These are phyloP conservation scores for Apotomis turbidana DNA, from an alignment of 2,888 invertebrate species.

Conservation along the genomic window DNA sequence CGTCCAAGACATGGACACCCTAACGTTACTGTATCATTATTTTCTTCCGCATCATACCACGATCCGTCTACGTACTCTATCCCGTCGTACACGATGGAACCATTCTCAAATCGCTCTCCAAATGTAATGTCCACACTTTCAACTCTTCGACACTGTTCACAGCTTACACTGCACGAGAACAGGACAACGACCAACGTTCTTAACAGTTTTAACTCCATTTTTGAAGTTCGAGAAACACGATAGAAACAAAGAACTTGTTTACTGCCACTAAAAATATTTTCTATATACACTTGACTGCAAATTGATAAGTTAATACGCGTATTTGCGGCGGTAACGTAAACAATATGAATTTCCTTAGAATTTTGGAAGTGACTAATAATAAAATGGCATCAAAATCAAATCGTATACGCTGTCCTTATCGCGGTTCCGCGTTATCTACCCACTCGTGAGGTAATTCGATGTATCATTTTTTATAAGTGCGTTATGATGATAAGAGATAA, in stretches of 20 bases:
- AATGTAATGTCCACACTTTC: constrained; percentile 69
- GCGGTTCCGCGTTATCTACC: constrained; percentile 64
- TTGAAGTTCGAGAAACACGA: background rate
- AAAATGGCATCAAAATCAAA: constrained; percentile 53
- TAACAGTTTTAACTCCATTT: constrained; percentile 51
- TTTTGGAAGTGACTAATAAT: constrained; percentile 47
- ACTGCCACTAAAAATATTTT: constrained; percentile 14
- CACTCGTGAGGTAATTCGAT: constrained; percentile 72
- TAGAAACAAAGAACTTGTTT: constrained; percentile 19
- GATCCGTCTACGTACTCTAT: constrained; percentile 60
- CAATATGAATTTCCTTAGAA: constrained; percentile 42
- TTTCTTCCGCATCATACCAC: constrained; percentile 63
- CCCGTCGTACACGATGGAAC: constrained; percentile 62
- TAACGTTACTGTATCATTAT: constrained; percentile 50
- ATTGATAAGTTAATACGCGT: constrained; percentile 19
- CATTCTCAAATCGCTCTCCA: constrained; percentile 59
- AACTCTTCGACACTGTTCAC: constrained; percentile 60
- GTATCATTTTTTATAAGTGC: constrained; percentile 67
- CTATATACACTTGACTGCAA: constrained; percentile 17
- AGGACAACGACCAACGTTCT: constrained; percentile 48
- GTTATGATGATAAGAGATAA: constrained; percentile 69
- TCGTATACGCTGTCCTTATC: constrained; percentile 58
- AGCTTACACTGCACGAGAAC: constrained; percentile 46
- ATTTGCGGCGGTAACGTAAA: constrained; percentile 24
- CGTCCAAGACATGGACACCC: constrained; percentile 74